phyloP scores from a whole-genome alignment of 2,888 invertebrate species.

The Caenorhabditis sulstoni region DNA sequence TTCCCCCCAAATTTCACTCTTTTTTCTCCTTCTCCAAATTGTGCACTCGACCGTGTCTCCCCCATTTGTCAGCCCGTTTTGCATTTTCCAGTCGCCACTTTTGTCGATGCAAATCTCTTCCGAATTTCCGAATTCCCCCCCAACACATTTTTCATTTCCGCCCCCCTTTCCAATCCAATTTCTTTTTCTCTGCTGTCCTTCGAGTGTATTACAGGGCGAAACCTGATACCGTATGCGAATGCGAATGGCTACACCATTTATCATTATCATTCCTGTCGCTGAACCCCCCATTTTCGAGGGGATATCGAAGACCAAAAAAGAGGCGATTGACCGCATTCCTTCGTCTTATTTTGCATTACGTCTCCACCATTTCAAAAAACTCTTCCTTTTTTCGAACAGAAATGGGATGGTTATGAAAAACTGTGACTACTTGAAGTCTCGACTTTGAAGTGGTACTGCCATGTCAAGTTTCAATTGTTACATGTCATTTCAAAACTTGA shows the following conservation, averaged over 20 bases:
- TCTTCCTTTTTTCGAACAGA: too few relatives aligned
- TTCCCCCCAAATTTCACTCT: conserved; percentile 18
- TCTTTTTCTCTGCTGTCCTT: neutral
- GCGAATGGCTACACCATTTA: conserved; percentile 25
- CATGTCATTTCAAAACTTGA: too few relatives aligned
- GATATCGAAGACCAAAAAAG: too few relatives aligned
- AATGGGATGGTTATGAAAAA: too few relatives aligned
- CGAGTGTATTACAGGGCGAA: conserved; percentile 5
- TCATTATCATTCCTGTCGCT: conserved; percentile 32
- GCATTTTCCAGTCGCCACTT: conserved; percentile 9
- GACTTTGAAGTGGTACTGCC: too few relatives aligned
- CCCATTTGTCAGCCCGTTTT: conserved; percentile 1
- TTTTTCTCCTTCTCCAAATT: neutral
- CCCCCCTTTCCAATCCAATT: too few relatives aligned
- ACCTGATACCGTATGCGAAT: conserved; percentile 15
- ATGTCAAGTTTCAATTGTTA: too few relatives aligned
- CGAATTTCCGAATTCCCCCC: conserved; percentile 5
- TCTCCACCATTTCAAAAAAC: too few relatives aligned
- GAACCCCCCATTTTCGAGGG: too few relatives aligned
- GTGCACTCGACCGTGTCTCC: conserved; percentile 32
- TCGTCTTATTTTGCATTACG: too few relatives aligned
- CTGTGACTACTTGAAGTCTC: too few relatives aligned
- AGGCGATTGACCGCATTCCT: too few relatives aligned
- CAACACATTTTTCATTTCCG: neutral
- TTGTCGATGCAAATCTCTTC: conserved; percentile 11